Evolutionary conservation across 2,797 vertebrate species (phyloP).

Genomic region (Fistularia tabacaria): DNA sequence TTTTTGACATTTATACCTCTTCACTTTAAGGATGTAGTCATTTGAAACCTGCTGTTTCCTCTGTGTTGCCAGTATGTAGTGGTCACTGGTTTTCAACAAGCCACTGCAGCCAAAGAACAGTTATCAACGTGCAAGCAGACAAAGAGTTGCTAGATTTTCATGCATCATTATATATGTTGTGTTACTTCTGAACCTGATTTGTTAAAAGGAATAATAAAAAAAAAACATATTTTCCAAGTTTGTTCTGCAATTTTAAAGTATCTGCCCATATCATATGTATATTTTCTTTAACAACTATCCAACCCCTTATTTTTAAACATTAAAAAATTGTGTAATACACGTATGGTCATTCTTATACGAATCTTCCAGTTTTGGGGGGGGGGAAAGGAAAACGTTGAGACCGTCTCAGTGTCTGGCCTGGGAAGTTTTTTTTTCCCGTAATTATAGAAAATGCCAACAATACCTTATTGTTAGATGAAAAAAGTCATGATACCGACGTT

Average conservation of each 20-base stretch:
- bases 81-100: constrained; percentile 72
- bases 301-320: too few species aligned
- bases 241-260: too few species aligned
- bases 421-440: too few species aligned
- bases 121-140: not conserved
- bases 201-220: constrained; percentile 63
- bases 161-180: constrained; percentile 53
- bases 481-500: too few species aligned
- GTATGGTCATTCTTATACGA: too few species aligned
- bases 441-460: too few species aligned
- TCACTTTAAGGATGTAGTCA: constrained; percentile 67
- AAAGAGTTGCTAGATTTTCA: constrained; percentile 55
- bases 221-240: constrained; percentile 41
- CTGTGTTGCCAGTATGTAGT: constrained; percentile 51
- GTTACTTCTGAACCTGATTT: constrained; percentile 53
- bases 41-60: constrained; percentile 61
- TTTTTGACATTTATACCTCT: constrained; percentile 85
- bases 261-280: not conserved
- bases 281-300: not conserved
- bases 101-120: constrained; percentile 90
- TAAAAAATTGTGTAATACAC: too few species aligned
- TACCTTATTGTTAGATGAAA: too few species aligned
- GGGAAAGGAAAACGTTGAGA: too few species aligned
- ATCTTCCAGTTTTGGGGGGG: too few species aligned
- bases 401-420: too few species aligned